Evolutionary conservation across 2,113 vertebrate species (phyloP), one percentile per base, ranked within the genome.

Genomic region (Prolemur simus): DNA sequence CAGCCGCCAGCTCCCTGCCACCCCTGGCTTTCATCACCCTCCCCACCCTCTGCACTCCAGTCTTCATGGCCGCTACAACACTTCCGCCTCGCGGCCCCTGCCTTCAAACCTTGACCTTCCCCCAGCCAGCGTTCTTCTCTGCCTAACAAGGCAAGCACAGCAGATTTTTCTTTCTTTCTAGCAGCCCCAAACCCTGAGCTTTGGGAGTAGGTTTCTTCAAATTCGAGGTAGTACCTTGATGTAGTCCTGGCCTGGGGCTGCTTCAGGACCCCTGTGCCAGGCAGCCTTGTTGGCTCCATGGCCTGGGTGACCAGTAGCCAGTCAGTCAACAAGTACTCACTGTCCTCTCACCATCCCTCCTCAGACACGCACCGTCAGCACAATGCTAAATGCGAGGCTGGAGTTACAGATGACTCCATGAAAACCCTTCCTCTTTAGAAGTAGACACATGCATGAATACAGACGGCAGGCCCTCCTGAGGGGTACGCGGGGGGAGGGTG

Each of bases 401-500:
- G 69, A 39, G 25, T 34, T 71, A 47, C 29, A 92, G 60, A 2
- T 4, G 34, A 21, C n/a, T 66, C 69, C 32, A 2, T 34, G 32
- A 69, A 88, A 60, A 89, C 58, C 14, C n/a, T 45, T 49, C 58
- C 49, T 69, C 10, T 27, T 78, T 42, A 85, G 54, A 89, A 37
- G 60, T 15, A 68, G 54, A 45, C 0, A 21, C 10, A 7, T 2
- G 29, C 66, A 83, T 5, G 12, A 69, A 66, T 47, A 34, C 56
- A 52, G 68, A 45, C 1, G 8, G 63, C 42, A 27, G 1, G 3
- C 42, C 17, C 52, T 45, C 2, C 12, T 39, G 84, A 56, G 45
- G 2, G 39, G 17, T 20, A 1, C 11, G 0, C 6, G 37, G 37
- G 32, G 34, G 20, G 1, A 64, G 14, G 32, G n/a, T 0, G 25